Evolutionary conservation across 2,797 vertebrate genomes (phyloP).

Genomic region (Tenualosa ilisha): DNA sequence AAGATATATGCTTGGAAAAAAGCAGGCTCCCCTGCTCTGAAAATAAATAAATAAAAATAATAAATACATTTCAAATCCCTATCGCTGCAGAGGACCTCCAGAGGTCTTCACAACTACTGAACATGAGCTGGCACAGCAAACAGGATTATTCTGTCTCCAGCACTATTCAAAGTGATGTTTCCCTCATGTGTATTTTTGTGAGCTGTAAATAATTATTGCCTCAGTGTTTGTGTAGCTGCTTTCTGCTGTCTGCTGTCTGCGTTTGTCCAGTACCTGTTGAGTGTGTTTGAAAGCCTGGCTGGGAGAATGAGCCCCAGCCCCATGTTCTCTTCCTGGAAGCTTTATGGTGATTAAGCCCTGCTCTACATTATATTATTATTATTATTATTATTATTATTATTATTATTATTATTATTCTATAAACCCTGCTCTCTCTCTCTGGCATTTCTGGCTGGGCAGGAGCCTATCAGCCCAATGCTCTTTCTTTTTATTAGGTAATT

Average conservation of each 20-base stretch:
- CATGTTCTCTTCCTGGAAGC: neutral
- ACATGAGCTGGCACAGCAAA: neutral
- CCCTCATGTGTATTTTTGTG: neutral
- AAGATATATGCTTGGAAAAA: slow-evolving; percentile 58
- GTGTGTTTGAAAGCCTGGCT: neutral
- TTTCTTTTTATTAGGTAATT: neutral
- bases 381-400: no score
- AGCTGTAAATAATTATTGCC: slow-evolving; percentile 11
- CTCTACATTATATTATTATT: no score
- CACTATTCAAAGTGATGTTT: neutral
- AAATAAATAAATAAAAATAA: neutral
- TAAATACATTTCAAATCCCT: neutral
- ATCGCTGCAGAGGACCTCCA: neutral
- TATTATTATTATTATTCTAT: no score
- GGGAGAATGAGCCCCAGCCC: neutral
- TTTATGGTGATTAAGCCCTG: neutral
- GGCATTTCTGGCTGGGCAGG: no score
- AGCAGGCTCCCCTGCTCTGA: neutral
- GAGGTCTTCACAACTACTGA: neutral
- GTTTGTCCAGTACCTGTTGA: neutral
- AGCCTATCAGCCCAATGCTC: no score
- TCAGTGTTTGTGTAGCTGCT: neutral
- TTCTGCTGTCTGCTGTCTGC: neutral
- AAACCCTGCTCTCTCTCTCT: no score
- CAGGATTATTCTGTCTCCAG: slow-evolving; percentile 10